Evolutionary conservation across 1,140 invertebrate species (phyloP).

Genomic region (Anastrepha obliqua): DNA sequence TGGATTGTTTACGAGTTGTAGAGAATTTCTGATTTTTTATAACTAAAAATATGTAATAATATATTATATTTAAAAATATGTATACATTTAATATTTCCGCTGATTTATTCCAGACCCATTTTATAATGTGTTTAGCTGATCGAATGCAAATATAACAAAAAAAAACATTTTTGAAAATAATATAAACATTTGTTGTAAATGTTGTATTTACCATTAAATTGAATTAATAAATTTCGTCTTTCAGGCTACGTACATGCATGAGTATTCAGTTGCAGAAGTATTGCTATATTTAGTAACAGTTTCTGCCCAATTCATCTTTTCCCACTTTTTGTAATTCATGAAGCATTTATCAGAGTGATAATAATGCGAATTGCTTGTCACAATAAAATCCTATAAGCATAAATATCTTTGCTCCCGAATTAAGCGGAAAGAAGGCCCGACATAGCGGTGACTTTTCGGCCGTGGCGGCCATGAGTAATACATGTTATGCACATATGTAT

Average conservation of each 20-base stretch:
- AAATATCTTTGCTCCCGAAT: background rate
- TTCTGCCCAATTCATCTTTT: background rate
- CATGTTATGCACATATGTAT: background rate
- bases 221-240: background rate
- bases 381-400: conserved; percentile 30
- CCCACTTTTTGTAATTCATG: background rate
- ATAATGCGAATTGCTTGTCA: conserved; percentile 26
- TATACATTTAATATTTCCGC: too few relatives aligned
- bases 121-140: too few relatives aligned
- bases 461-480: background rate
- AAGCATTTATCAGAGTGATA: conserved; percentile 19
- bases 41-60: too few relatives aligned
- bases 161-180: too few relatives aligned
- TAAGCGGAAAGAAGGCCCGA: background rate
- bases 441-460: conserved; percentile 4
- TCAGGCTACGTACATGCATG: background rate
- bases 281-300: background rate
- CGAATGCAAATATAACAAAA: too few relatives aligned
- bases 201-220: background rate
- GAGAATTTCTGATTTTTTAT: too few relatives aligned
- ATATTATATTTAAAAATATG: too few relatives aligned
- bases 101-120: too few relatives aligned
- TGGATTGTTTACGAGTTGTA: background rate
- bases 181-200: too few relatives aligned
- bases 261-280: background rate